Base-by-base conservation (phyloP, 2,797 vertebrate species). In the Cirrhinus mrigala region DNA sequence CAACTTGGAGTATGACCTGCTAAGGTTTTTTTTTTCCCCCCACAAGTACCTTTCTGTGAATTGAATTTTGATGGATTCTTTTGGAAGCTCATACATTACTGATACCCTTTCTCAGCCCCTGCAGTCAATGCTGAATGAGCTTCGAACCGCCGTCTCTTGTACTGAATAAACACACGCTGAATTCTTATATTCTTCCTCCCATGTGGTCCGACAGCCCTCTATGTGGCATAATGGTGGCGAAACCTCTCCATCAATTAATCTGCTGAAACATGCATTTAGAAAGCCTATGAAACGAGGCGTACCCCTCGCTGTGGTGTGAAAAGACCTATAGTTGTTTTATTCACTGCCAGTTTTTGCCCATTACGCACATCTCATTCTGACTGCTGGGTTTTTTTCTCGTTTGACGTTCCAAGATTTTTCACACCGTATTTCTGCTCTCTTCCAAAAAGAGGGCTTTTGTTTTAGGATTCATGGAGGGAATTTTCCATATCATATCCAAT, bases 31-130 rank as follows among this genome's bases (percentile, higher is more conserved):
- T n/a, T 79, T 70, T 62, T 16, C 66, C 68, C 24, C 33, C 2
- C 18, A 37, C 56, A 73, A 81, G 66, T 60, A 78, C 66, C 58
- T 81, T 81, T 62, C 22, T 75, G 82, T 69, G 79, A 82, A 86
- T 86, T 62, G 16, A 86, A 75, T 79, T 89, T 73, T 84, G 73
- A 86, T 85, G 78, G 66, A 77, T 52, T 15, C 64, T 76, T 58
- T 64, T 54, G 69, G 76, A 83, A 48, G 46, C 48, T 80, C 27
- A 75, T 80, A 83, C 76, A 87, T 83, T 73, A 83, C 75, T 29
- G 48, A 80, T 48, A 46, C 37, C 10, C 24, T 20, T 66, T 66
- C 75, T 68, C 46, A 82, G 73, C 69, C 60, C n/a, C 52, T 77
- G 29, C 64, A 81, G 46, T 81, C 24, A 68, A 37, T 52, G 16